These are phyloP conservation scores for Podarcis siculus DNA, from an alignment of 2,797 vertebrate species.

Conservation along the genomic window DNA sequence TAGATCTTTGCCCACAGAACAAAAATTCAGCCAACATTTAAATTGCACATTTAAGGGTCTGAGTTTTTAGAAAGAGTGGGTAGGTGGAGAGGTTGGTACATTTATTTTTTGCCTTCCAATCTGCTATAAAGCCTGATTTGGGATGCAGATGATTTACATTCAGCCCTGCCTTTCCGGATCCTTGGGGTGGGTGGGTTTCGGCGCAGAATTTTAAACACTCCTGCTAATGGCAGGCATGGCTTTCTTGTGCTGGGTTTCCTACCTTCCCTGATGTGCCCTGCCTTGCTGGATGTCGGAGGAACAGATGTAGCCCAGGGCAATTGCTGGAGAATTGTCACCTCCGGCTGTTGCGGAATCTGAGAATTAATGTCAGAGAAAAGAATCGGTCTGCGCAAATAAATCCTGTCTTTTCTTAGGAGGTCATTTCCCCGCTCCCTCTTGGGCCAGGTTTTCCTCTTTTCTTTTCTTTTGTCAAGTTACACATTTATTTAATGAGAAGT, in stretches of 20 bases:
- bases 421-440: neutral
- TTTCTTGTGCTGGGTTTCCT: neutral
- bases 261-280: constrained; percentile 21
- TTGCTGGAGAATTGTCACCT: constrained; percentile 32
- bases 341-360: constrained; percentile 25
- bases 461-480: neutral
- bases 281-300: neutral
- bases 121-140: neutral
- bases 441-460: neutral
- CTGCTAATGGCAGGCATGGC: neutral
- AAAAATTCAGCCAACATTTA: neutral
- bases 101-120: neutral
- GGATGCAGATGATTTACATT: neutral
- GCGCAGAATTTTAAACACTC: neutral
- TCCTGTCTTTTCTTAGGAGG: neutral
- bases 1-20: neutral
- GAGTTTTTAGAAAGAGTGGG: too few species aligned
- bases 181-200: neutral
- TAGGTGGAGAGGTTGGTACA: neutral
- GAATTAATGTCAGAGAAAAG: neutral
- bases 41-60: neutral
- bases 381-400: neutral
- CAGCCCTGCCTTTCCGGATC: neutral
- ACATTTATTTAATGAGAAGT: neutral
- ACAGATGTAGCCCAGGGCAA: neutral